Evolutionary conservation across 2,888 invertebrate species (phyloP).

Genomic region (Bimastos eiseni): DNA sequence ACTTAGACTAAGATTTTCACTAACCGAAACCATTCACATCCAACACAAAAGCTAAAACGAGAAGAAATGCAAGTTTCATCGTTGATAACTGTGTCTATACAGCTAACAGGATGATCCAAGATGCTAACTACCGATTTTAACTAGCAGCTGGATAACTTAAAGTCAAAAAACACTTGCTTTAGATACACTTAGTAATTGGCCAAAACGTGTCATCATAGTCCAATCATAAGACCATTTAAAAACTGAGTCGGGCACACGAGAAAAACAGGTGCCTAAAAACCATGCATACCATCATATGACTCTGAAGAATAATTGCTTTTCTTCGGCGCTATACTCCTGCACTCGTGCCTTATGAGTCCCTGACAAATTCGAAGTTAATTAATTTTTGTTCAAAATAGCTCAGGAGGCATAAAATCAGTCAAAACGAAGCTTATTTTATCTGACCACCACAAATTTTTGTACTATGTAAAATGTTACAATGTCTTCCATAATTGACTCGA

Average conservation of each 20-base stretch:
- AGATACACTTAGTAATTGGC: no score
- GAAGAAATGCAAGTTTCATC: background rate
- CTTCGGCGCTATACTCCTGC: background rate
- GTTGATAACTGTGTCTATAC: background rate
- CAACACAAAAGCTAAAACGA: background rate
- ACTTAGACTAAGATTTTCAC: background rate
- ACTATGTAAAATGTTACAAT: no score
- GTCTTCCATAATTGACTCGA: no score
- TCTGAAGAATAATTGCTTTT: background rate
- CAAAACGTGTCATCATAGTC: background rate
- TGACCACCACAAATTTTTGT: no score
- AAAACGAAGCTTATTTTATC: no score
- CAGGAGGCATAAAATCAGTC: no score
- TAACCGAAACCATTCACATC: background rate
- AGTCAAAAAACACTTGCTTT: background rate
- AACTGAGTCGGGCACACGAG: no score
- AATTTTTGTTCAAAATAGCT: no score
- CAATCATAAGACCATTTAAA: background rate
- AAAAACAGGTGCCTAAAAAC: background rate
- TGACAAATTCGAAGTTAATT: no score
- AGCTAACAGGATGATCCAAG: background rate
- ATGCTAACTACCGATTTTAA: background rate
- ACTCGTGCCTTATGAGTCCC: no score
- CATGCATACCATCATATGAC: background rate
- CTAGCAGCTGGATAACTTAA: background rate